phyloP scores from a whole-genome alignment of 2,888 invertebrate genomes.

The Gastracanthus pulcherrimus region DNA sequence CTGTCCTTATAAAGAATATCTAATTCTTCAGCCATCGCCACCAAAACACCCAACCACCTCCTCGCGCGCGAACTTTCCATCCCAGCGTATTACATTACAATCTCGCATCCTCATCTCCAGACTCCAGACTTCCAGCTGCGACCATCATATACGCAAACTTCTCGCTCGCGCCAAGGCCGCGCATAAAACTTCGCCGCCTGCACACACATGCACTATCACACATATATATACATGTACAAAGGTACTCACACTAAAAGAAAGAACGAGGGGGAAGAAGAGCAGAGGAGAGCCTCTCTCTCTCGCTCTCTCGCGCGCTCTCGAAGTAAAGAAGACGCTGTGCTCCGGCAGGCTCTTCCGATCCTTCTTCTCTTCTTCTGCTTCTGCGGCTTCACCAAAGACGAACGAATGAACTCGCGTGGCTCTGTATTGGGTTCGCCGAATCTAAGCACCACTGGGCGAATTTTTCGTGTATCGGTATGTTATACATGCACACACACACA shows the following conservation, averaged over 20 bases:
- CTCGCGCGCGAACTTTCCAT: background rate
- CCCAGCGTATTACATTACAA: background rate
- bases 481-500: background rate
- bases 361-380: background rate
- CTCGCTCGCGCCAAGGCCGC: background rate
- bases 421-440: conserved; percentile 5
- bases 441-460: conserved; percentile 15
- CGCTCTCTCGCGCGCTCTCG: background rate
- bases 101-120: background rate
- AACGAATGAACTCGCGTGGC: background rate
- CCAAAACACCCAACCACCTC: too few species aligned
- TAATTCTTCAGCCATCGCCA: too few species aligned
- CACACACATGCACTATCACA: background rate
- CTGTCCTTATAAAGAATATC: too few species aligned
- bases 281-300: background rate
- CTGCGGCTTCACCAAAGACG: background rate
- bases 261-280: conserved; percentile 5
- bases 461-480: background rate
- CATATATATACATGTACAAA: background rate
- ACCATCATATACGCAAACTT: background rate
- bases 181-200: background rate
- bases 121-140: too few species aligned
- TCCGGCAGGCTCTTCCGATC: background rate
- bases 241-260: conserved; percentile 1
- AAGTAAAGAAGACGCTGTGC: background rate